phyloP scores from a whole-genome alignment of 2,888 invertebrate genomes.

The Agriotes lineatus region DNA sequence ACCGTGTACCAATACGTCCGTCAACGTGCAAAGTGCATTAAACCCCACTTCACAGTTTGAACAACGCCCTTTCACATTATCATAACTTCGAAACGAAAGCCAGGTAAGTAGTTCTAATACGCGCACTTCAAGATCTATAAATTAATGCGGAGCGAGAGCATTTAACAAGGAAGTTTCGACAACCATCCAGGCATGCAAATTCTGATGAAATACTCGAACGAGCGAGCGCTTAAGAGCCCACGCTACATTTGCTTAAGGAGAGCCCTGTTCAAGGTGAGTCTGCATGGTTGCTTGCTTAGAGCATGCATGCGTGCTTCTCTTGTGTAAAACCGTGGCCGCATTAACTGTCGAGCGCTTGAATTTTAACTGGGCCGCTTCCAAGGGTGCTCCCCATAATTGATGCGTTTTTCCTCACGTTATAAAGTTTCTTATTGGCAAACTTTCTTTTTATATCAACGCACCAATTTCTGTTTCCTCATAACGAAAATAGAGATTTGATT shows the following conservation, averaged over 20 bases:
- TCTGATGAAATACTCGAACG: slow-evolving; percentile 58
- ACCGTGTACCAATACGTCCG: slow-evolving; percentile 19
- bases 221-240: slow-evolving; percentile 58
- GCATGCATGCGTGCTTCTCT: slow-evolving; percentile 59
- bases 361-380: slow-evolving; percentile 15
- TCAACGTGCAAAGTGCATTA: slow-evolving; percentile 30
- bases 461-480: background rate
- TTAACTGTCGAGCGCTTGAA: slow-evolving; percentile 30
- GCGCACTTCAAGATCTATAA: slow-evolving; percentile 53
- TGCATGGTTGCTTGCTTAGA: slow-evolving; percentile 55
- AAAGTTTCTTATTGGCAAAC: background rate
- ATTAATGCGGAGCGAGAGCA: slow-evolving; percentile 54
- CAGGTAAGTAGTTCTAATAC: slow-evolving; percentile 46
- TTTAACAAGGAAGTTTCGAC: slow-evolving; percentile 57
- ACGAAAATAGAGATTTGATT: background rate
- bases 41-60: background rate
- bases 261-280: slow-evolving; percentile 55
- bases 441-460: background rate
- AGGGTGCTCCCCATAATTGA: slow-evolving; percentile 24
- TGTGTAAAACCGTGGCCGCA: slow-evolving; percentile 48
- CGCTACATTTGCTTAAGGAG: slow-evolving; percentile 62
- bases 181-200: slow-evolving; percentile 56
- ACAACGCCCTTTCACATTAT: slow-evolving; percentile 18
- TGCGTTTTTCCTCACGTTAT: slow-evolving; percentile 16
- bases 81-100: slow-evolving; percentile 19